Base-by-base conservation (phyloP, 2,888 invertebrate species). In the Ellobium chinense region DNA sequence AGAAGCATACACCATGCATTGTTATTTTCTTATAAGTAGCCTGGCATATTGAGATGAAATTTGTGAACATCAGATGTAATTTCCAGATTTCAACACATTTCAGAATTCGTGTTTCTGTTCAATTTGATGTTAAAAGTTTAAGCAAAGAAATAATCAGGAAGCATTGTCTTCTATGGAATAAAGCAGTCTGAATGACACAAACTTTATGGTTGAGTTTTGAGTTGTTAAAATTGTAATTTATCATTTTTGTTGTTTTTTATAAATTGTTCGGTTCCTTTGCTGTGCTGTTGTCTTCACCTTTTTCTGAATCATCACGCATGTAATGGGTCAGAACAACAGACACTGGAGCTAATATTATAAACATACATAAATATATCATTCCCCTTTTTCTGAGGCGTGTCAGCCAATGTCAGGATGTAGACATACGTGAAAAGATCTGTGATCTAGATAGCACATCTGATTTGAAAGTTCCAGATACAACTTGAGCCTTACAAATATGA, bases 151-250 rank as follows among this genome's bases (percentile, higher is more conserved):
- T 73, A 60, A 76, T 76, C 76, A 66, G 76, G 66, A 76, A 76
- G 68, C 60, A 68, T 68, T 56, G 77, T 77, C 68, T 68, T 77
- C 77, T 68, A 34, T 37, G 18, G 18, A 77, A 68, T 77, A 58
- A 77, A 77, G 39, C 75, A 77, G 77, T 77, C 77, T 77, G 77
- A 77, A 68, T 27, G 24, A 77, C n/a, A n/a, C n/a, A n/a, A n/a
- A n/a, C n/a, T n/a, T n/a, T n/a, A n/a, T n/a, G n/a, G n/a, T n/a
- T n/a, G n/a, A n/a, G n/a, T n/a, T n/a, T n/a, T n/a, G n/a, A n/a
- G n/a, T n/a, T n/a, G n/a, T n/a, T n/a, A n/a, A n/a, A n/a, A n/a
- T n/a, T n/a, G n/a, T n/a, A n/a, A n/a, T n/a, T n/a, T n/a, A n/a
- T n/a, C n/a, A n/a, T n/a, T n/a, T n/a, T n/a, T 18, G n/a, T 5